These are phyloP conservation scores for Hydrocynus forskahlii DNA, from an alignment of 2,797 vertebrate genomes.

Conservation along the genomic window DNA sequence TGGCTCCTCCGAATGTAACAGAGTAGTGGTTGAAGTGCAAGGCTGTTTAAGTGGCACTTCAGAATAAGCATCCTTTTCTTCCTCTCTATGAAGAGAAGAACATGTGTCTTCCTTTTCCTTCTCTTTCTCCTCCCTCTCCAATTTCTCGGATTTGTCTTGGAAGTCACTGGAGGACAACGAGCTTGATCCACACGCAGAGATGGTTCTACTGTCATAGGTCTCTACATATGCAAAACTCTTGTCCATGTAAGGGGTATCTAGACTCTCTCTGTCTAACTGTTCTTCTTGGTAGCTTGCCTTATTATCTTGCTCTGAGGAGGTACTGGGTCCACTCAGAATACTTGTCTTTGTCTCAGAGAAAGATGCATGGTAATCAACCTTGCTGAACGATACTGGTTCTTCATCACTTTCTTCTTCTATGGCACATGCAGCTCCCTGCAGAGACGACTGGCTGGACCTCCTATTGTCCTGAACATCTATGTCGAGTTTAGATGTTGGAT, in stretches of 20 bases:
- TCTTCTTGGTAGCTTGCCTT: conserved; percentile 75
- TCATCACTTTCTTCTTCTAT: conserved; percentile 75
- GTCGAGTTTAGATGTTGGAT: conserved; percentile 63
- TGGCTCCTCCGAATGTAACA: conserved; percentile 29
- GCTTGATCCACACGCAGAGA: conserved; percentile 61
- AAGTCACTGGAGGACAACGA: conserved; percentile 68
- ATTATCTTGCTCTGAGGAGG: conserved; percentile 71
- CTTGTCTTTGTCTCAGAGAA: conserved; percentile 67
- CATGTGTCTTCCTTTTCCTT: conserved; percentile 59
- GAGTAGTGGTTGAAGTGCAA: conserved; percentile 31
- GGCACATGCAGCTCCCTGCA: conserved; percentile 65
- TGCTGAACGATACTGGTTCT: conserved; percentile 74
- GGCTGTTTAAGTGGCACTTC: conserved; percentile 41
- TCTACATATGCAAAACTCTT: conserved; percentile 83
- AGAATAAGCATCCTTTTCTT: conserved; percentile 31
- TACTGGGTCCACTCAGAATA: conserved; percentile 67
- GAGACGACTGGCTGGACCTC: conserved; percentile 68
- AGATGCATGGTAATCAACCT: conserved; percentile 70
- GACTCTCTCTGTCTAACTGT: conserved; percentile 78
- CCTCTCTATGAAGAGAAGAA: conserved; percentile 28
- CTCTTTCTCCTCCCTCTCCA: conserved; percentile 75
- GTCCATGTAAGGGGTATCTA: conserved; percentile 81
- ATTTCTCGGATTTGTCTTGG: conserved; percentile 77
- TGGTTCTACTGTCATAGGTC: conserved; percentile 83
- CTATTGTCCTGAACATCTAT: conserved; percentile 72